Percentiles rank a stretch among this genome's conserved stretches.
phyloP scores from a whole-genome alignment of 2,888 invertebrate species.

The Xylota sylvarum region DNA sequence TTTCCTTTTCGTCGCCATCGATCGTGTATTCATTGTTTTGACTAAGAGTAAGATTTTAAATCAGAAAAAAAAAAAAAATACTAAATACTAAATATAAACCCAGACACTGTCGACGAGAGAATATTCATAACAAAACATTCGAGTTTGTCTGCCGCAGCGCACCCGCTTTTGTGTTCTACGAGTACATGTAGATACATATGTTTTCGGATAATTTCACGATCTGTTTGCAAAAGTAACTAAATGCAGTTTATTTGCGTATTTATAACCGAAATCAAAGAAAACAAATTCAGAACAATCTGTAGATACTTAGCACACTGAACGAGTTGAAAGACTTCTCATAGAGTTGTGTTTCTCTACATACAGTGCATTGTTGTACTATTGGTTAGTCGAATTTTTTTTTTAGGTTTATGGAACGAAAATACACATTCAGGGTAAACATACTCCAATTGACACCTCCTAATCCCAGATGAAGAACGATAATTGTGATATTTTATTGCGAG shows the following conservation, averaged over 20 bases:
- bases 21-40: constrained; percentile 55
- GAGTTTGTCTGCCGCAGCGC: constrained; percentile 29
- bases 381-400: neutral
- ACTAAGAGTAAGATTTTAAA: constrained; percentile 22
- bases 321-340: neutral
- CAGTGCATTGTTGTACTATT: neutral
- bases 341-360: too few species aligned
- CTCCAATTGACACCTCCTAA: constrained; percentile 21
- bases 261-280: constrained; percentile 7
- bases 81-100: constrained; percentile 31
- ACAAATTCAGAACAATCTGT: neutral
- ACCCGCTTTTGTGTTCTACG: neutral
- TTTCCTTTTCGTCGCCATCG: constrained; percentile 46
- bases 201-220: constrained; percentile 55
- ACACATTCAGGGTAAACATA: neutral
- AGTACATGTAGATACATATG: neutral
- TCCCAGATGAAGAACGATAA: constrained; percentile 1
- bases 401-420: neutral
- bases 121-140: constrained; percentile 40
- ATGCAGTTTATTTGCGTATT: constrained; percentile 7
- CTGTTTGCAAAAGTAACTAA: constrained; percentile 15
- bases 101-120: constrained; percentile 35
- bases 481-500: constrained; percentile 2
- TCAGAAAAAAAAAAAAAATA: constrained; percentile 20
- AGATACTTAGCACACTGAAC: neutral